phyloP scores from a whole-genome alignment of 2,888 invertebrate genomes.

The Frankliniella intonsa region DNA sequence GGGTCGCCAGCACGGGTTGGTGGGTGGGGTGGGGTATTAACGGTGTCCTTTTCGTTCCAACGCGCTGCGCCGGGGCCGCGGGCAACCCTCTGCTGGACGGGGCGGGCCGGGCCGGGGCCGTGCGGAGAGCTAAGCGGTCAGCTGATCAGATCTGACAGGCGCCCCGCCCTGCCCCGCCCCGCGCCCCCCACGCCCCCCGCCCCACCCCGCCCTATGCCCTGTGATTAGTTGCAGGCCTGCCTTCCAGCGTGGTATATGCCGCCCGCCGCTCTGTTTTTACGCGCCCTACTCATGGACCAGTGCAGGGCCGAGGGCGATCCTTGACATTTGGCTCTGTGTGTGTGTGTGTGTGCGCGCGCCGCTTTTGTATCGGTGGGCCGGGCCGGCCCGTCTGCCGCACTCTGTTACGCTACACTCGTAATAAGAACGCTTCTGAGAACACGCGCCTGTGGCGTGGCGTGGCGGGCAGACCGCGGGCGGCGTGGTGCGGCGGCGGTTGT shows the following conservation, averaged over 20 bases:
- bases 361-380: not conserved
- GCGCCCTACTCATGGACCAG: not conserved
- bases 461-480: too few relatives aligned
- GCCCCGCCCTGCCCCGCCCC: not conserved
- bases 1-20: too few relatives aligned
- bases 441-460: not conserved
- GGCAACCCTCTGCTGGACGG: too few relatives aligned
- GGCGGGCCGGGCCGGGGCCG: not conserved
- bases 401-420: constrained; percentile 5
- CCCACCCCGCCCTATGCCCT: not conserved
- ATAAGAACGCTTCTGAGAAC: constrained; percentile 12
- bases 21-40: too few relatives aligned
- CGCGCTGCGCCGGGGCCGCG: not conserved
- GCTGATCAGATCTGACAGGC: not conserved
- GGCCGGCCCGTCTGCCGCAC: not conserved
- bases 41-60: too few relatives aligned
- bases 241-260: not conserved
- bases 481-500: too few relatives aligned
- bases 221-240: not conserved
- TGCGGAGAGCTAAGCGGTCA: not conserved
- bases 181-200: not conserved
- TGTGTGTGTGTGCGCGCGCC: not conserved
- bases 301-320: constrained; percentile 7
- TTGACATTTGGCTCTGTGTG: not conserved
- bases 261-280: not conserved